These are phyloP conservation scores for Drosophila anceps DNA, from an alignment of 2,888 invertebrate species.

Conservation along the genomic window DNA sequence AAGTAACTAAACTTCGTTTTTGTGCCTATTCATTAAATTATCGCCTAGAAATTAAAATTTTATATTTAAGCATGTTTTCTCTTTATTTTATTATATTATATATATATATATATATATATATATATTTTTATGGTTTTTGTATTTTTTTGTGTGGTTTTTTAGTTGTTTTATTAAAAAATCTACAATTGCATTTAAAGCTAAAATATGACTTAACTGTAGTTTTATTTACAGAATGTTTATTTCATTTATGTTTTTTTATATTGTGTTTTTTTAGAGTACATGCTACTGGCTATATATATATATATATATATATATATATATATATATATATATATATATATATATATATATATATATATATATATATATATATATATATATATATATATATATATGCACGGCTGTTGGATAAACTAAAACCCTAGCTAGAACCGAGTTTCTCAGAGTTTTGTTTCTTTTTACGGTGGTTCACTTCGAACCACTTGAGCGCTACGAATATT, in stretches of 20 bases:
- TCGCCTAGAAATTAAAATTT: conserved; percentile 74
- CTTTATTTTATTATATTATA: conserved; percentile 25
- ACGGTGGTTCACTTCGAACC: conserved; percentile 44
- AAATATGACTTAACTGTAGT: conserved; percentile 85
- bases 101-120: conserved; percentile 4
- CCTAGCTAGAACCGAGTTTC: conserved; percentile 73
- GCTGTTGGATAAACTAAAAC: conserved; percentile 58
- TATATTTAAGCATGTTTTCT: conserved; percentile 56
- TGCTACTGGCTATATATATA: conserved; percentile 77
- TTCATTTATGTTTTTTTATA: conserved; percentile 34
- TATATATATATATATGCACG: conserved; percentile 51
- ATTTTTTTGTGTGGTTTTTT: conserved; percentile 22
- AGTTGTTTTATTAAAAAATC: conserved; percentile 72
- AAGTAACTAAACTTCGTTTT: conserved; percentile 79
- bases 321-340: no score
- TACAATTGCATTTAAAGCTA: conserved; percentile 84
- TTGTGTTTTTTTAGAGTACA: conserved; percentile 65
- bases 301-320: no score
- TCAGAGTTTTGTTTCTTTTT: conserved; percentile 18
- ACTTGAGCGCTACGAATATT: conserved; percentile 52
- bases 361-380: conserved; percentile 45
- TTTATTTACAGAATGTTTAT: conserved; percentile 78
- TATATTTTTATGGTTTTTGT: background rate
- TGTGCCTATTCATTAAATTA: conserved; percentile 75
- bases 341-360: conserved; percentile 48